phyloP scores from a whole-genome alignment of 2,797 vertebrate species.

The Scomberomorus guttatus region DNA sequence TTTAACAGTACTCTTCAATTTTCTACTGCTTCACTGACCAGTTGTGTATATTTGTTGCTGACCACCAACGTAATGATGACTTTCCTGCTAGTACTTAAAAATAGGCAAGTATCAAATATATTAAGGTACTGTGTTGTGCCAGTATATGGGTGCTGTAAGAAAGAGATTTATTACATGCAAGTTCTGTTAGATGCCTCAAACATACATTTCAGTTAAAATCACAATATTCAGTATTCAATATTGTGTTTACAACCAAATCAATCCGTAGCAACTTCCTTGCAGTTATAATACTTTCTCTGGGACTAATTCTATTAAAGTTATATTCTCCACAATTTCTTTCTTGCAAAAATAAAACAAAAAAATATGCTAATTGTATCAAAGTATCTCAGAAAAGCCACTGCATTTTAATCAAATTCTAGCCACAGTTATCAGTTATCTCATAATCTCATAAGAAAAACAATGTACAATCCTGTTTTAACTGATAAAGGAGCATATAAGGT shows the following conservation, averaged over 20 bases:
- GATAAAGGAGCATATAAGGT: background rate
- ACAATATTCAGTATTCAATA: too few relatives aligned
- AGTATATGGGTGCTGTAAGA: too few relatives aligned
- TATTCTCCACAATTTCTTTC: background rate
- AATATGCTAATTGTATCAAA: background rate
- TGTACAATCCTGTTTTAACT: background rate
- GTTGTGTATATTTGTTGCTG: background rate
- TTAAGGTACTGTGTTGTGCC: too few relatives aligned
- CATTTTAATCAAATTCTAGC: background rate
- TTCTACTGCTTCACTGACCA: background rate
- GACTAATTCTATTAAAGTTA: background rate
- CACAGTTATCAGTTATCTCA: background rate
- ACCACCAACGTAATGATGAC: background rate
- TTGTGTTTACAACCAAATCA: too few relatives aligned
- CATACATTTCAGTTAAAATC: too few relatives aligned
- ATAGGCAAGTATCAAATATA: background rate
- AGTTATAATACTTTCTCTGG: background rate
- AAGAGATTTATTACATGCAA: too few relatives aligned
- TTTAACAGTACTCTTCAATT: background rate
- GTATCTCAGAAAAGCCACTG: background rate
- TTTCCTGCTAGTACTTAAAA: background rate
- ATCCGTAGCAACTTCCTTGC: background rate
- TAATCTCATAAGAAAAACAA: background rate
- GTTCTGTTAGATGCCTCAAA: too few relatives aligned
- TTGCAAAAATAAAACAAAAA: background rate